phyloP scores from a whole-genome alignment of 2,797 vertebrate genomes.

The Aplochiton taeniatus region DNA sequence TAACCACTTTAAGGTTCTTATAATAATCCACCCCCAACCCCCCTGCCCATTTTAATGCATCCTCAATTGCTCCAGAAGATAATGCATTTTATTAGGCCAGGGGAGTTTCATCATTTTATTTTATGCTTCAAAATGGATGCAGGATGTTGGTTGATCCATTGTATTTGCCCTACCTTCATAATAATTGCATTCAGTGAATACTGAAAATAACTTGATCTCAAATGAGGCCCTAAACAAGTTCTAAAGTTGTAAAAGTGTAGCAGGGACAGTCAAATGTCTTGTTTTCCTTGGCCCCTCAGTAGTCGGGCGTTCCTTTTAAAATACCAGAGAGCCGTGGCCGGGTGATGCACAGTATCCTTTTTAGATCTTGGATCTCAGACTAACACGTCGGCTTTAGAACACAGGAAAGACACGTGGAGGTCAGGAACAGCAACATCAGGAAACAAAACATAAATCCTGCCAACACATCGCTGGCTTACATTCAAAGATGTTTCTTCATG shows the following conservation, averaged over 20 bases:
- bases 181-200: no score
- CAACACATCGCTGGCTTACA: slow-evolving; percentile 12
- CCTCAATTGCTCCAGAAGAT: slow-evolving; percentile 6
- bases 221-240: slow-evolving; percentile 20
- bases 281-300: slow-evolving; percentile 35
- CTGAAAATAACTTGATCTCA: not conserved
- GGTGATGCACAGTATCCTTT: slow-evolving; percentile 31
- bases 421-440: slow-evolving; percentile 22
- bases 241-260: no score
- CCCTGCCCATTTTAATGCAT: slow-evolving; percentile 31
- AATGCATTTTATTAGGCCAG: slow-evolving; percentile 19
- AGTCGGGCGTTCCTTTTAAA: slow-evolving; percentile 35
- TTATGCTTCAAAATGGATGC: no score
- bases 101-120: not conserved
- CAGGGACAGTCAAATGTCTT: slow-evolving; percentile 32
- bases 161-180: no score
- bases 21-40: slow-evolving; percentile 46
- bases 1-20: slow-evolving; percentile 54
- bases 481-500: slow-evolving; percentile 18
- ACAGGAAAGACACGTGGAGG: not conserved
- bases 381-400: slow-evolving; percentile 8
- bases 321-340: slow-evolving; percentile 35
- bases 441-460: slow-evolving; percentile 21
- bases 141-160: no score
- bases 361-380: slow-evolving; percentile 24